These are phyloP conservation scores for Neogobius melanostomus DNA, from an alignment of 2,113 vertebrate genomes.

Conservation along the genomic window DNA sequence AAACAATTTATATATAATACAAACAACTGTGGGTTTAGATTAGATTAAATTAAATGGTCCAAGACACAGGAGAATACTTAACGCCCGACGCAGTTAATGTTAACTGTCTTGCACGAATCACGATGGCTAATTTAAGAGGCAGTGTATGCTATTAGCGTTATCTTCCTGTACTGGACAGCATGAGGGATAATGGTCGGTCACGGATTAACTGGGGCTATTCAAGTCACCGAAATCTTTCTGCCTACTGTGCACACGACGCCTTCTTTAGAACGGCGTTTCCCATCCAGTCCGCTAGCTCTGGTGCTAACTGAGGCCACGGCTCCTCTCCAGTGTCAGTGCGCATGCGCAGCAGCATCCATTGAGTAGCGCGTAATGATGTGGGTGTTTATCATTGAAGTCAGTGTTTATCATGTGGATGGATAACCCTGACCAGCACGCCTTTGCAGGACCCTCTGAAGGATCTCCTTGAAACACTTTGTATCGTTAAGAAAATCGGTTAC, in stretches of 20 bases:
- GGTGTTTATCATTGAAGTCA: too few relatives aligned
- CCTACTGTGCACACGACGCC: conserved; percentile 57
- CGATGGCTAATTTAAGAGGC: conserved; percentile 62
- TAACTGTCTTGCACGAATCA: conserved; percentile 20
- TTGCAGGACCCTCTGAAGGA: neutral
- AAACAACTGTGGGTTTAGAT: neutral
- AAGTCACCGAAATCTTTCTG: conserved; percentile 51
- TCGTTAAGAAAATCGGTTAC: too few relatives aligned
- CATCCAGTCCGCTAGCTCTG: conserved; percentile 48
- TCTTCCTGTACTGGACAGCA: conserved; percentile 56
- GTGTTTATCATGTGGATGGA: too few relatives aligned
- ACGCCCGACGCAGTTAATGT: conserved; percentile 39
- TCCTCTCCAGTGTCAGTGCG: conserved; percentile 24
- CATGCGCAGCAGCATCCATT: conserved; percentile 50
- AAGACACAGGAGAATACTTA: conserved; percentile 14
- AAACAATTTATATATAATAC: conserved; percentile 3
- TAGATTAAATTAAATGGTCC: neutral
- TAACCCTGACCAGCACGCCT: too few relatives aligned
- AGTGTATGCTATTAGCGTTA: conserved; percentile 60
- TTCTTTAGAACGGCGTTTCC: conserved; percentile 43
- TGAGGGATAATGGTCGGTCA: conserved; percentile 64
- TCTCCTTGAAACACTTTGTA: too few relatives aligned
- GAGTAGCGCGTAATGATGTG: neutral
- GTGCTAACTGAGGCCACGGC: conserved; percentile 58
- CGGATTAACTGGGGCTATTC: conserved; percentile 70